These are phyloP conservation scores for Enteromius anoplus DNA, from an alignment of 2,797 vertebrate genomes.

Conservation along the genomic window DNA sequence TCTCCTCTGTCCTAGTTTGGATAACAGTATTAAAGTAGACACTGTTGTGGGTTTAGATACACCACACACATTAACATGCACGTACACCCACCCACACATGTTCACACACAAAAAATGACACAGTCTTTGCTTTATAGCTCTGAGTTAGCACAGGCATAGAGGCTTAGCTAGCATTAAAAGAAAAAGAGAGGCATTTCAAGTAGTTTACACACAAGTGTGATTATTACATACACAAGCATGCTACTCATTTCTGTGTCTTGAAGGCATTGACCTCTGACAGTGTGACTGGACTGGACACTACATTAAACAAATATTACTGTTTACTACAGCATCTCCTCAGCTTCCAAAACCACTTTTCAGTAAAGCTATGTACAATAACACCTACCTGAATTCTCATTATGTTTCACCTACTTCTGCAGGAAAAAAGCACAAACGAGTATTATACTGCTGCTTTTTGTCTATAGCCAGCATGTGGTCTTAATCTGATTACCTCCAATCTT, in stretches of 20 bases:
- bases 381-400: constrained; percentile 37
- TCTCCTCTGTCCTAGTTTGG: constrained; percentile 60
- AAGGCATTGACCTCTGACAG: constrained; percentile 1
- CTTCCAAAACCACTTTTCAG: background rate
- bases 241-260: background rate
- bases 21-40: constrained; percentile 63
- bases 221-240: background rate
- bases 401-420: background rate
- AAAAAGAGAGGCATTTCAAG: constrained; percentile 18
- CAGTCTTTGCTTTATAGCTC: constrained; percentile 6
- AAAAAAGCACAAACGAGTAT: constrained; percentile 15
- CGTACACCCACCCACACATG: constrained; percentile 24
- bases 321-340: background rate
- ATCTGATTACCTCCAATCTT: constrained; percentile 41
- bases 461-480: constrained; percentile 36
- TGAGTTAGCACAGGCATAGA: constrained; percentile 4
- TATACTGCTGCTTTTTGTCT: constrained; percentile 6
- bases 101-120: constrained; percentile 39
- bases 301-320: background rate
- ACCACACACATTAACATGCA: constrained; percentile 16
- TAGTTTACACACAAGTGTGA: background rate
- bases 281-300: background rate
- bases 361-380: constrained; percentile 11
- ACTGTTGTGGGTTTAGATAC: constrained; percentile 30
- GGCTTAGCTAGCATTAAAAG: constrained; percentile 4